Evolutionary conservation across 2,113 vertebrate species (phyloP).

Genomic region (Sphyrna mokarran): DNA sequence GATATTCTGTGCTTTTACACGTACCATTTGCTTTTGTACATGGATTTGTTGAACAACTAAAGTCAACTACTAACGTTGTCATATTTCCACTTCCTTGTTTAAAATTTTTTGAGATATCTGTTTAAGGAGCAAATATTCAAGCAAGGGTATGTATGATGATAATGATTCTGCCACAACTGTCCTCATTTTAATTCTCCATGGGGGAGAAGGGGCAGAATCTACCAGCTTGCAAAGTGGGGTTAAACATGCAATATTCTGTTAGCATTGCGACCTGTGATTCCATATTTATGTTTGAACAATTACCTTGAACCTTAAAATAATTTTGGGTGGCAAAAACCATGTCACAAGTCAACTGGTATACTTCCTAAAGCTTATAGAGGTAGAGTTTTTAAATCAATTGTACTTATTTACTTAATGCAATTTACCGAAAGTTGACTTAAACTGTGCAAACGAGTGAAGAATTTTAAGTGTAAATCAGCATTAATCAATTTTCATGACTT

Average conservation of each 20-base stretch:
- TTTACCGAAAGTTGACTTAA: not conserved
- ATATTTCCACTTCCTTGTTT: not conserved
- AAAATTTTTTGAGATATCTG: not conserved
- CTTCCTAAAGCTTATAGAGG: not conserved
- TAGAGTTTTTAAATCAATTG: not conserved
- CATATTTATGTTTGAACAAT: not conserved
- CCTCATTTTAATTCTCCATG: not conserved
- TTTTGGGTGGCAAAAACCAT: not conserved
- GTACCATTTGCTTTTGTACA: not conserved
- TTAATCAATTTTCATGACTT: not conserved
- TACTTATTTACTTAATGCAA: not conserved
- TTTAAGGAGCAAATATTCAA: not conserved
- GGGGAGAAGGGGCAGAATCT: not conserved
- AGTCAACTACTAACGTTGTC: not conserved
- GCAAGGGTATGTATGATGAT: too few relatives aligned
- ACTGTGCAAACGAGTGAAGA: not conserved
- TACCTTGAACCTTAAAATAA: conserved; percentile 9
- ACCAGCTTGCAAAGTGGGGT: not conserved
- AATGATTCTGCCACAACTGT: not conserved
- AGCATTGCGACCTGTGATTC: not conserved
- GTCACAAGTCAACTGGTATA: not conserved
- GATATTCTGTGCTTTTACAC: not conserved
- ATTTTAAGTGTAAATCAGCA: not conserved
- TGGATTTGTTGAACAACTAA: not conserved
- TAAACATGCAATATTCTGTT: not conserved